Conservation (phyloP, 2,797 vertebrate genomes). For the Acomys russatus region DNA sequence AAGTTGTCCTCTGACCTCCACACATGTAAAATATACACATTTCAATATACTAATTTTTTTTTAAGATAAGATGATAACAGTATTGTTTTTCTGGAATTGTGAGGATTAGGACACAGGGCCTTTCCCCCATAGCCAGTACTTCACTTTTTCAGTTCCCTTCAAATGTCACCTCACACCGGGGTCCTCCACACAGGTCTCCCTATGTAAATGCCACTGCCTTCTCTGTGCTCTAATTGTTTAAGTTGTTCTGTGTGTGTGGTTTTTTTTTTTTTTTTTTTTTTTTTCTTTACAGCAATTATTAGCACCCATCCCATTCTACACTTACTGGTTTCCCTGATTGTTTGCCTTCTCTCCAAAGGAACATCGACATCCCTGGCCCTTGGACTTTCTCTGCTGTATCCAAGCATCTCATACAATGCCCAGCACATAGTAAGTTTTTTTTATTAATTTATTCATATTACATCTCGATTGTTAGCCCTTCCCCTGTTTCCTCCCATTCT, state of each 20-base stretch:
- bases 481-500: too few species aligned
- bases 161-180: not conserved
- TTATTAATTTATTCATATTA: too few species aligned
- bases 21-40: too few species aligned
- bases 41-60: too few species aligned
- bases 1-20: too few species aligned
- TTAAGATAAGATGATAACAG: too few species aligned
- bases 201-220: not conserved
- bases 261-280: too few species aligned
- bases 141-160: not conserved
- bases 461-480: too few species aligned
- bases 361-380: not conserved
- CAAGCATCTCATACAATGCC: not conserved
- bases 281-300: not conserved
- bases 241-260: not conserved
- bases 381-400: not conserved
- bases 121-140: too few species aligned
- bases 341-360: not conserved
- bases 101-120: too few species aligned
- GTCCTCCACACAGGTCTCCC: not conserved
- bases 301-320: too few species aligned
- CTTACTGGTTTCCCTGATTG: not conserved
- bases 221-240: not conserved
- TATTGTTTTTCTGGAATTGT: too few species aligned
- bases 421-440: not conserved